Evolutionary conservation across 2,888 invertebrate species (phyloP), one percentile per base, ranked within the genome.

Genomic region (Drosophila eohydei): DNA sequence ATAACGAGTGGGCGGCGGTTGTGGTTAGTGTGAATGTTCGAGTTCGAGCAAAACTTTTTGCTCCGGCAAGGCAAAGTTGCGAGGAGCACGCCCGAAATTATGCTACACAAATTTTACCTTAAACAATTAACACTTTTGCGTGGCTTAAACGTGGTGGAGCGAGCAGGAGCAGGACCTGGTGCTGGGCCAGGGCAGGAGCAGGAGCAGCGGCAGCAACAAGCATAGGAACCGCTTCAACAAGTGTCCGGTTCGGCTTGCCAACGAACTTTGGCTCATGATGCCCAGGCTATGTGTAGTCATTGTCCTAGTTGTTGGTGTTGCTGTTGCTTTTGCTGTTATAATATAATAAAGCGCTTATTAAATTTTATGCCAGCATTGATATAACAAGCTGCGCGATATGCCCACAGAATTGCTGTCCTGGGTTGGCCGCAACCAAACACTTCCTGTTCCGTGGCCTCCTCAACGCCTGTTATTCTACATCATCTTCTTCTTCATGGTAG

Each of bases 311-410:
- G 44, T 50, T 64, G 61, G 50, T 74, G 52, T 43, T 72, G 41
- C n/a, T 40, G 52, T 28, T 56, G 50, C 58, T 71, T 51, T 40
- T 59, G 71, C 62, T 70, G 48, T 71, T 78, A 77, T 81, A 81
- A 83, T 83, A 78, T 81, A 86, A 88, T 88, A 84, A 87, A 86
- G 88, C 87, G 82, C 80, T 87, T 84, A 88, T 87, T 83, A 88
- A 87, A 87, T 83, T 83, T 79, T 70, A 70, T 64, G 62, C 36
- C 60, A 54, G 74, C 62, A 59, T 58, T 41, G 57, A 52, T 71
- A 78, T 71, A 79, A 81, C 81, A 81, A 76, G 80, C 80, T 56
- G 52, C 55, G 74, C 67, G 74, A 59, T 71, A 56, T 62, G 59
- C 65, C 85, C 83, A 73, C 83, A 80, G 70, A 84, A 82, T 84